Evolutionary conservation across 2,888 invertebrate genomes (phyloP).

Genomic region (Nomada fucata): DNA sequence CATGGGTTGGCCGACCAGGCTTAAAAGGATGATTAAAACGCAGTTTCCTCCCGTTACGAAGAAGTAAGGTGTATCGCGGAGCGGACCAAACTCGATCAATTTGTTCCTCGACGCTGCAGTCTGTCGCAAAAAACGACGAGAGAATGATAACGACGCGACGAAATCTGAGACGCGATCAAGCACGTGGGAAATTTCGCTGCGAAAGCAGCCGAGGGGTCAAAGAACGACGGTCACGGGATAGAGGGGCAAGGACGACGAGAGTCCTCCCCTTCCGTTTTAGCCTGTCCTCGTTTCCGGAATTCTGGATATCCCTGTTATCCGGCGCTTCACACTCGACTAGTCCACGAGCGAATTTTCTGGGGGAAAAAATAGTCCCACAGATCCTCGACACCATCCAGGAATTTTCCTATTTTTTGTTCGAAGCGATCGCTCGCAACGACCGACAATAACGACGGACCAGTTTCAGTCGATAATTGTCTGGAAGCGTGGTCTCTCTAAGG

Average conservation of each 20-base stretch:
- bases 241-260: slow-evolving; percentile 15
- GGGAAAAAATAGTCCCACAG: background rate
- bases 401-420: background rate
- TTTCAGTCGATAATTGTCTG: too few species aligned
- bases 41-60: background rate
- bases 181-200: slow-evolving; percentile 65
- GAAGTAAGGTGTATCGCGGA: background rate
- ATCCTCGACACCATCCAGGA: background rate
- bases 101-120: slow-evolving; percentile 9
- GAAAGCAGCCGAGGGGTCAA: slow-evolving; percentile 55
- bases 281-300: slow-evolving; percentile 50
- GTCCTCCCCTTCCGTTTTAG: slow-evolving; percentile 29
- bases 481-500: too few species aligned
- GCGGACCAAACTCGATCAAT: slow-evolving; percentile 27
- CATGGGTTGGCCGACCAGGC: too few species aligned
- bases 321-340: slow-evolving; percentile 47
- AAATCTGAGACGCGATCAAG: slow-evolving; percentile 63
- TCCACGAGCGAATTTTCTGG: background rate
- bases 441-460: too few species aligned
- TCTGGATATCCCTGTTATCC: slow-evolving; percentile 59
- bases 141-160: slow-evolving; percentile 50
- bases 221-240: slow-evolving; percentile 35
- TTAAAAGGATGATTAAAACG: too few species aligned
- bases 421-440: too few species aligned
- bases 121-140: slow-evolving; percentile 9